These are phyloP conservation scores for Erynnis tages DNA, from an alignment of 2,888 invertebrate genomes.

Conservation along the genomic window DNA sequence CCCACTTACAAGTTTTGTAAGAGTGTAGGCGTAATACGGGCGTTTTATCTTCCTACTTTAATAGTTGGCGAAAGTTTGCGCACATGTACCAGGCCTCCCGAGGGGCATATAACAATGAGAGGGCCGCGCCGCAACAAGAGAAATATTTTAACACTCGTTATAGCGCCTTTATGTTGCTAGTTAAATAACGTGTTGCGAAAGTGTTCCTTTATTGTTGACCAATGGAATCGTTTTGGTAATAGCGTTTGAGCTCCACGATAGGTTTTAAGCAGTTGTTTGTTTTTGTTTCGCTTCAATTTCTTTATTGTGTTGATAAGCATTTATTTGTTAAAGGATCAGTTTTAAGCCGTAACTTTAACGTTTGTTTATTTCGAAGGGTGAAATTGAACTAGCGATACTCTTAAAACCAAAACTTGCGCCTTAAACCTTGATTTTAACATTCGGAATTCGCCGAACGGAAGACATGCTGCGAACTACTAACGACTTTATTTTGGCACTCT, in stretches of 20 bases:
- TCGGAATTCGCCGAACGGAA: too few relatives aligned
- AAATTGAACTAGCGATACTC: too few relatives aligned
- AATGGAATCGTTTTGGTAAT: not conserved
- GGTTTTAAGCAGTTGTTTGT: too few relatives aligned
- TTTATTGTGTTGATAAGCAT: too few relatives aligned
- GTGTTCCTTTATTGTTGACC: conserved; percentile 5
- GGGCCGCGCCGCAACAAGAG: conserved; percentile 3
- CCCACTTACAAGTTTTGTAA: conserved; percentile 10
- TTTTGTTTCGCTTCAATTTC: too few relatives aligned
- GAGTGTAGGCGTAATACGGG: conserved; percentile 12
- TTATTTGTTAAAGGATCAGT: too few relatives aligned
- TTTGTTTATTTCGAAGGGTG: too few relatives aligned
- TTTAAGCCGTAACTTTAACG: too few relatives aligned
- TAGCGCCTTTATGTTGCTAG: conserved; percentile 19
- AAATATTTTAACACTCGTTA: conserved; percentile 23
- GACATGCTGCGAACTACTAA: too few relatives aligned
- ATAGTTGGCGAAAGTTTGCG: conserved; percentile 36
- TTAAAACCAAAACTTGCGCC: too few relatives aligned
- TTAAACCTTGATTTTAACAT: too few relatives aligned
- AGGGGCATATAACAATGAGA: conserved; percentile 16
- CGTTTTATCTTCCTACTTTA: conserved; percentile 22
- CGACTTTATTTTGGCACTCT: too few relatives aligned
- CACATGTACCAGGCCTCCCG: conserved; percentile 7
- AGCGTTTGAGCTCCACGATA: not conserved
- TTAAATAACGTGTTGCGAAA: conserved; percentile 17